These are phyloP conservation scores for Synanthedon myopaeformis DNA, from an alignment of 2,888 invertebrate genomes.

Conservation along the genomic window DNA sequence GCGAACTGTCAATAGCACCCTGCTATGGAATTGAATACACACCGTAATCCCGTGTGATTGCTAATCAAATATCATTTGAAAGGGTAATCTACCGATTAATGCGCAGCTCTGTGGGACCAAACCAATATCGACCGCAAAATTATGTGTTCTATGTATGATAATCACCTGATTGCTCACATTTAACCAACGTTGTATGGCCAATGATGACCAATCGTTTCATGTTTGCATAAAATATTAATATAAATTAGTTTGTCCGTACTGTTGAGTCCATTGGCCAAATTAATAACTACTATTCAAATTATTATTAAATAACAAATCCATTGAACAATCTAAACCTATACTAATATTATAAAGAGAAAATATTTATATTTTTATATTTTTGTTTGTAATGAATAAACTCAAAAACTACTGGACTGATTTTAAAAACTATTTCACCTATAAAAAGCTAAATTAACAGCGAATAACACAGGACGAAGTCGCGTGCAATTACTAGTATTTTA, in stretches of 20 bases:
- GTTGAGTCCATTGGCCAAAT: not conserved
- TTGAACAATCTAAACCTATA: not conserved
- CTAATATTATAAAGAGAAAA: not conserved
- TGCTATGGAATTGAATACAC: constrained; percentile 4
- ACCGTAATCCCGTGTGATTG: constrained; percentile 20
- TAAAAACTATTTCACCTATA: too few species aligned
- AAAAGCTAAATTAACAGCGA: too few species aligned
- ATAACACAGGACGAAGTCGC: too few species aligned
- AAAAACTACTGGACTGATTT: too few species aligned
- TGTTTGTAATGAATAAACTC: too few species aligned
- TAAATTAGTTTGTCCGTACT: not conserved
- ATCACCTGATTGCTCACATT: constrained; percentile 40
- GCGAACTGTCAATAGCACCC: not conserved
- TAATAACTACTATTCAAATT: too few species aligned
- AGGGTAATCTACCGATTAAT: constrained; percentile 38
- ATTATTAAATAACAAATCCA: not conserved
- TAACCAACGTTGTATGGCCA: constrained; percentile 7
- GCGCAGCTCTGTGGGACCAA: constrained; percentile 25
- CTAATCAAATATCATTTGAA: constrained; percentile 37
- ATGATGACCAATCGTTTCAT: not conserved
- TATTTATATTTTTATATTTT: too few species aligned
- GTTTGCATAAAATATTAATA: not conserved
- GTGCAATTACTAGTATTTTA: too few species aligned
- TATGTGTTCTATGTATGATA: constrained; percentile 40
- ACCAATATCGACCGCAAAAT: constrained; percentile 40